A percentile compares a stretch with the other conserved stretches of the same genome.
Evolutionary conservation across 2,888 invertebrate species (phyloP).

Genomic region (Zhuqinia jingwanae): DNA sequence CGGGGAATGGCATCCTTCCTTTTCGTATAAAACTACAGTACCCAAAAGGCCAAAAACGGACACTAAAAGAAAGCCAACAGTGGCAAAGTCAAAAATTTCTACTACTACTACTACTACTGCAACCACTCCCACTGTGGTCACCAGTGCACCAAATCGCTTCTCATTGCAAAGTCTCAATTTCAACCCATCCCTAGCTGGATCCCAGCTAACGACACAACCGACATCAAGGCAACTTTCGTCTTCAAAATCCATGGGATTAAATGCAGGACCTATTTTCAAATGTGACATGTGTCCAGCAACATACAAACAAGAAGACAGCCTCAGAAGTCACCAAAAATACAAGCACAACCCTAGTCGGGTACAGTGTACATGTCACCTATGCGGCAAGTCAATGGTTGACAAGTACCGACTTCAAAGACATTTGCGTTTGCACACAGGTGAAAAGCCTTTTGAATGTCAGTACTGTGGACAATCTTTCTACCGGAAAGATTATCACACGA

Average conservation of each 20-base stretch:
- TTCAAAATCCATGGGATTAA: neutral
- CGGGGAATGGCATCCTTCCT: conserved; percentile 19
- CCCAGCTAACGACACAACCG: neutral
- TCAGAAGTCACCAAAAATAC: conserved; percentile 60
- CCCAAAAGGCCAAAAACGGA: neutral
- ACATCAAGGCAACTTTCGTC: neutral
- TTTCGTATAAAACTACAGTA: neutral
- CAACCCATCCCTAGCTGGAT: neutral
- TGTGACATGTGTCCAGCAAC: conserved; percentile 55
- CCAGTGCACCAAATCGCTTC: neutral
- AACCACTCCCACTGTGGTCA: neutral
- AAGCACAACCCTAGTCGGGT: conserved; percentile 63
- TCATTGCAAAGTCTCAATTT: neutral
- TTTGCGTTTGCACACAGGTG: conserved; percentile 49
- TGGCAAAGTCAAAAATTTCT: neutral
- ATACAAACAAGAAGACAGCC: conserved; percentile 58
- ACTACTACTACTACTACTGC: too few species aligned
- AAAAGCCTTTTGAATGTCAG: conserved; percentile 56
- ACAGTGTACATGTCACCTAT: conserved; percentile 44
- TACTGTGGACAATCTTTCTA: conserved; percentile 61
- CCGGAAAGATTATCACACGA: conserved; percentile 62
- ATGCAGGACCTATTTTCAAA: conserved; percentile 37
- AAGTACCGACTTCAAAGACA: conserved; percentile 62
- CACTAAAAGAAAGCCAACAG: neutral
- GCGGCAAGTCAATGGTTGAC: conserved; percentile 62